Conservation (phyloP, 2,888 invertebrate genomes). For the Epiperipatus broadwayi region DNA sequence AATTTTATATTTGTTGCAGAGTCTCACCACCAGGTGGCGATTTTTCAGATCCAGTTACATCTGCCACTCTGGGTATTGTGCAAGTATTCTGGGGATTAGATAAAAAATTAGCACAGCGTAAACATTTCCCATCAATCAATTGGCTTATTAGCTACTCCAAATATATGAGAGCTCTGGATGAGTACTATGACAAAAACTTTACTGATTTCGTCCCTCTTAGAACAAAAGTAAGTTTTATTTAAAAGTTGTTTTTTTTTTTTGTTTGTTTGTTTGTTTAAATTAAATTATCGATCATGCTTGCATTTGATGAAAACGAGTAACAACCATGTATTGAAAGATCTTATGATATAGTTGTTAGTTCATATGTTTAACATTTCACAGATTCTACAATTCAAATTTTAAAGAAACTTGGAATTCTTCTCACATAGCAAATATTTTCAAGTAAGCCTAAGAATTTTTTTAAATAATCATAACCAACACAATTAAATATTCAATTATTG, state of each 20-base stretch:
- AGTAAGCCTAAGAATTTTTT: no score
- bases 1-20: conserved; percentile 21
- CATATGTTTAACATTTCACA: no score
- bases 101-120: conserved; percentile 94
- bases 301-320: neutral
- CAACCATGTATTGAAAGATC: no score
- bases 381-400: no score
- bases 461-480: no score
- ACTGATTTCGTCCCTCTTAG: conserved; percentile 87
- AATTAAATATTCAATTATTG: no score
- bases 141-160: conserved; percentile 99
- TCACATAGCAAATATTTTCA: no score
- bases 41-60: conserved; percentile 99
- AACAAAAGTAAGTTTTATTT: conserved; percentile 51
- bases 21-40: conserved; percentile 99
- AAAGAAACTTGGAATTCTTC: no score
- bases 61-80: conserved; percentile 93
- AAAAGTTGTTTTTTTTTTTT: no score
- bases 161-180: conserved; percentile 93
- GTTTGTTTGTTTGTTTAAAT: no score
- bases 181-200: conserved; percentile 97
- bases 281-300: no score
- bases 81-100: conserved; percentile 95
- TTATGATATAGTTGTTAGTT: no score
- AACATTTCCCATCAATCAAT: conserved; percentile 99